Percentiles rank a stretch among this genome's conserved stretches.
Evolutionary conservation across 92 coral and sea anemone species (phyloP).

Genomic region (Siderastrea siderea): DNA sequence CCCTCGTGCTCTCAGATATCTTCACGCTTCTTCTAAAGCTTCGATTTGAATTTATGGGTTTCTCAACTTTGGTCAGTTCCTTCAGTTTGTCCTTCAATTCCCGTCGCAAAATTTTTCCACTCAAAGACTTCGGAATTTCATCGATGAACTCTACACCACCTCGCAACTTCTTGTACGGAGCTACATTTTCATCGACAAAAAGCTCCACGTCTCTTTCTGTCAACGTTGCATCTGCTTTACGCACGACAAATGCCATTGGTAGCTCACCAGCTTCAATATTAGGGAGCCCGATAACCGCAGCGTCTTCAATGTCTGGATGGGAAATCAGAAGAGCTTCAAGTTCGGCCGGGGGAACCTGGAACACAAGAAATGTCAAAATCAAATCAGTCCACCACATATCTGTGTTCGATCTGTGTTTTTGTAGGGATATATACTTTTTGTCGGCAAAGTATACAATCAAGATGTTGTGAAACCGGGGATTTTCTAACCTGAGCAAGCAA

Average conservation of each 20-base stretch:
- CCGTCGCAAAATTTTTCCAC: conserved; percentile 90
- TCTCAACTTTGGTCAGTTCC: not conserved
- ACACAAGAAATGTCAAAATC: not conserved
- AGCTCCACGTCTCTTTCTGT: conserved; percentile 74
- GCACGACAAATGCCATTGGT: conserved; percentile 92
- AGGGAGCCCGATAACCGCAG: conserved; percentile 96
- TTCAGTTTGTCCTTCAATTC: conserved; percentile 70
- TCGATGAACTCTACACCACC: conserved; percentile 94
- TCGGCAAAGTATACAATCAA: too few relatives aligned
- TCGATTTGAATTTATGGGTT: not conserved
- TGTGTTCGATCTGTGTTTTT: too few relatives aligned
- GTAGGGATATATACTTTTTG: too few relatives aligned
- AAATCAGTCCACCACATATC: too few relatives aligned
- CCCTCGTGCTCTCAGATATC: not conserved
- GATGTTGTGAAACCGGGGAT: too few relatives aligned
- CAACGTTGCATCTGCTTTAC: conserved; percentile 64
- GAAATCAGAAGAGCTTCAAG: conserved; percentile 87
- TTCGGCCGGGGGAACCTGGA: conserved; percentile 95
- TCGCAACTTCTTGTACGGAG: conserved; percentile 89
- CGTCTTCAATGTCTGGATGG: conserved; percentile 89
- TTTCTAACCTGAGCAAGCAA: too few relatives aligned
- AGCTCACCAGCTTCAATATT: conserved; percentile 86
- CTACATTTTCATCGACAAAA: conserved; percentile 84
- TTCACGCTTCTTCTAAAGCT: conserved; percentile 22
- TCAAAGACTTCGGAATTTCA: conserved; percentile 85